These are phyloP conservation scores for Nudaria mundana DNA, from an alignment of 2,888 invertebrate genomes.

Conservation along the genomic window DNA sequence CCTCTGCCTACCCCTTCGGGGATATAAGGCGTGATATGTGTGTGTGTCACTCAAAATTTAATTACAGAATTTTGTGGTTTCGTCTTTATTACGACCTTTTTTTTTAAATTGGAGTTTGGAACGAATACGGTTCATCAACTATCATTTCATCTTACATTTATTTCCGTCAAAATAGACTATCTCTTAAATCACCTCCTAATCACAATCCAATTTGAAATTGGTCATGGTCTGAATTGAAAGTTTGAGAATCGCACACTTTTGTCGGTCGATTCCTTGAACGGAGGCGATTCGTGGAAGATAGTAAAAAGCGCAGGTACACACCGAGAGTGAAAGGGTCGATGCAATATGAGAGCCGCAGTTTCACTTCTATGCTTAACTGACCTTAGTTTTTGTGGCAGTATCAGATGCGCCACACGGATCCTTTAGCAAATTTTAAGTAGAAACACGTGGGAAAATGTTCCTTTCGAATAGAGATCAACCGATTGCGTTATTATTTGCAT, in stretches of 20 bases:
- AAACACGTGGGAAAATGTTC: constrained; percentile 73
- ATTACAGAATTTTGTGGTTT: no score
- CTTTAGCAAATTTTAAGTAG: constrained; percentile 62
- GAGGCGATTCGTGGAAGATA: constrained; percentile 64
- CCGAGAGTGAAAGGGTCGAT: constrained; percentile 80
- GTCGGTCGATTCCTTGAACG: constrained; percentile 40
- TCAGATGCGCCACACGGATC: constrained; percentile 60
- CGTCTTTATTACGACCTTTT: no score
- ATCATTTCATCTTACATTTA: no score
- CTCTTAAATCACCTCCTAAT: no score
- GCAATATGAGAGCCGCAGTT: constrained; percentile 77
- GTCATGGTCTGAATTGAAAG: constrained; percentile 27
- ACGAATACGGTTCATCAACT: no score
- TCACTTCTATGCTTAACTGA: constrained; percentile 66
- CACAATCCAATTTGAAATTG: no score
- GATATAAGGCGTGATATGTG: no score
- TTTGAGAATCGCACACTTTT: constrained; percentile 49
- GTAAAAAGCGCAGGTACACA: constrained; percentile 78
- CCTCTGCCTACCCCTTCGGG: no score
- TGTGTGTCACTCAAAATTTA: no score
- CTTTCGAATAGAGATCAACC: constrained; percentile 47
- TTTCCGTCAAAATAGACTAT: no score
- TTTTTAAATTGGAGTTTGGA: no score
- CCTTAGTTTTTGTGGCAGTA: constrained; percentile 68
- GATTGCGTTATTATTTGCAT: constrained; percentile 65